A percentile compares a stretch with the other conserved stretches of the same genome.
Conservation (phyloP, 2,888 invertebrate genomes). For the Rhagonycha lutea region DNA sequence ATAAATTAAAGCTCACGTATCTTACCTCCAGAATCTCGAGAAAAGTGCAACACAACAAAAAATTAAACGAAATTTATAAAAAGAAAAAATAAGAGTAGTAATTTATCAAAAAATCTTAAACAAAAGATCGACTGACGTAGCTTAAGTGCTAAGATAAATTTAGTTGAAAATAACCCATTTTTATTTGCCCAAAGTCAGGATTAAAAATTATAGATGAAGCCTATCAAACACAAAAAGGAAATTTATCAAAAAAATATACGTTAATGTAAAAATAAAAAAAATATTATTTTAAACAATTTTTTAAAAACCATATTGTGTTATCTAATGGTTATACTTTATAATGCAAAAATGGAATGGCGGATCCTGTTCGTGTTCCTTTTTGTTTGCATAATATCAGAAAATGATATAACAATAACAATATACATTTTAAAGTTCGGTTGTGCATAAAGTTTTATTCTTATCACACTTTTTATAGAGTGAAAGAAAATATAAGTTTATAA, state of each 20-base stretch:
- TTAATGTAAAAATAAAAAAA: not conserved
- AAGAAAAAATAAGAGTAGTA: not conserved
- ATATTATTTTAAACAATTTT: not conserved
- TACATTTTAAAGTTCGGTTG: conserved; percentile 1
- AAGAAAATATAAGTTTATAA: conserved; percentile 17
- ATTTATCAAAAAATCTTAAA: conserved; percentile 2
- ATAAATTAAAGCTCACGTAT: not conserved
- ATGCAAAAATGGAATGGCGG: not conserved
- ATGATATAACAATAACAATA: conserved; percentile 7
- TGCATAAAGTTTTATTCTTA: conserved; percentile 24
- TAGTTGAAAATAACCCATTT: not conserved
- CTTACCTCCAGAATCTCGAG: not conserved
- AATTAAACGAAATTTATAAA: not conserved
- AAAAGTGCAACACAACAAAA: not conserved
- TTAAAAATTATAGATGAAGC: not conserved
- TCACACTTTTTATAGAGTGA: conserved; percentile 15
- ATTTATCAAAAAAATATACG: not conserved
- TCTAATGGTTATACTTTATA: not conserved
- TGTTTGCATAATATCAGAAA: not conserved
- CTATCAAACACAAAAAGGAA: not conserved
- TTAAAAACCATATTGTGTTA: not conserved
- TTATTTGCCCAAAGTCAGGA: not conserved
- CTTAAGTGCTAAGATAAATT: conserved; percentile 3
- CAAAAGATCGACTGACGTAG: conserved; percentile 1
- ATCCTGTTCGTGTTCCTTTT: not conserved